A percentile compares a stretch with the other conserved stretches of the same genome.
Evolutionary conservation across 2,797 vertebrate species (phyloP).

Genomic region (Crenuchus spilurus): DNA sequence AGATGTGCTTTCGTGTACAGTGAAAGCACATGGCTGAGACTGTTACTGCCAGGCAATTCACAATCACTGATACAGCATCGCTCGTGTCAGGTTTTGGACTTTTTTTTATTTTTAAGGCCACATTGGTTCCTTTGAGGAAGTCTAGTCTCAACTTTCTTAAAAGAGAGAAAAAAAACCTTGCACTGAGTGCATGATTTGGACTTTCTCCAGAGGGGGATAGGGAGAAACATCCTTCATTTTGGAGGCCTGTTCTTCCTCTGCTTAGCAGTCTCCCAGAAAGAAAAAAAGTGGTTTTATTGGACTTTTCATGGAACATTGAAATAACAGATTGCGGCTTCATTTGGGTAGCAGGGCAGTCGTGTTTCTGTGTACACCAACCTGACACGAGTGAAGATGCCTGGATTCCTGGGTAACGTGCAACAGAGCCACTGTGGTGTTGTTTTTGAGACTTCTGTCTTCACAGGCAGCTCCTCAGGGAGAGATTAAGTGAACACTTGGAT

Average conservation of each 20-base stretch:
- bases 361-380: neutral
- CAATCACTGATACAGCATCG: neutral
- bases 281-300: conserved; percentile 14
- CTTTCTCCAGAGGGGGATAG: neutral
- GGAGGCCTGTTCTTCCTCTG: conserved; percentile 10
- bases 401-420: neutral
- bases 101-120: neutral
- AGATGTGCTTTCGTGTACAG: neutral
- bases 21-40: neutral
- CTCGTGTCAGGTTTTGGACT: too few relatives aligned
- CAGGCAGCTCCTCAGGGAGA: neutral
- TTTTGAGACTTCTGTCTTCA: neutral
- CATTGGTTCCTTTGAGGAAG: neutral
- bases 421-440: neutral
- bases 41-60: neutral
- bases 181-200: neutral
- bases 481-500: neutral
- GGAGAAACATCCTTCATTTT: conserved; percentile 13
- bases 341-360: conserved; percentile 10
- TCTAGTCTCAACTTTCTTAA: neutral
- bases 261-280: neutral
- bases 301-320: conserved; percentile 43
- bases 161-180: neutral
- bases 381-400: neutral
- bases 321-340: conserved; percentile 33